Percentiles rank a stretch among this genome's conserved stretches.
These are phyloP conservation scores for Coenonympha arcania DNA, from an alignment of 2,888 invertebrate species.

Conservation along the genomic window DNA sequence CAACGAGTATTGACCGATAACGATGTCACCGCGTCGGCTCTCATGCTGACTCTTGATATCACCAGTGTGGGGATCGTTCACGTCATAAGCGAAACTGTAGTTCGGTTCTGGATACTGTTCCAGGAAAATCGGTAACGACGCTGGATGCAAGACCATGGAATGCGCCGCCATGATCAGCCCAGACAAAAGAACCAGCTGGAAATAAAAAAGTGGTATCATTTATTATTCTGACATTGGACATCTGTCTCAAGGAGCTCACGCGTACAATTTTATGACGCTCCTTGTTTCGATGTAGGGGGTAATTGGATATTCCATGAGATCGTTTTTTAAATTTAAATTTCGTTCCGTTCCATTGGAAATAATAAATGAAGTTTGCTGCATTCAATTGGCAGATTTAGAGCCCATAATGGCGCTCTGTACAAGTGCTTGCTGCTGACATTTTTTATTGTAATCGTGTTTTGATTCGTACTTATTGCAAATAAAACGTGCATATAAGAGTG, in stretches of 20 bases:
- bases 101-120: conserved; percentile 31
- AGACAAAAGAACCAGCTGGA: conserved; percentile 29
- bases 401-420: conserved; percentile 1
- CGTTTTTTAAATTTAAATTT: conserved; percentile 7
- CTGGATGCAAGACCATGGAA: conserved; percentile 53
- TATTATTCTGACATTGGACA: neutral
- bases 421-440: neutral
- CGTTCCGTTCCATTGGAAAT: neutral
- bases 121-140: conserved; percentile 31
- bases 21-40: conserved; percentile 64
- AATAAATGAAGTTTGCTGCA: conserved; percentile 9
- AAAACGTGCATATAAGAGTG: neutral
- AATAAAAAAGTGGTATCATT: conserved; percentile 4
- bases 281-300: conserved; percentile 6
- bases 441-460: neutral
- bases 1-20: conserved; percentile 71
- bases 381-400: conserved; percentile 10
- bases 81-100: conserved; percentile 73
- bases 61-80: conserved; percentile 70
- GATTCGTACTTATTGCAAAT: neutral
- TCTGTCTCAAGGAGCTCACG: conserved; percentile 1
- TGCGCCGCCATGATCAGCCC: conserved; percentile 48
- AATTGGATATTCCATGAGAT: conserved; percentile 12
- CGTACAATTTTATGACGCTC: neutral
- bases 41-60: conserved; percentile 73